phyloP scores from a whole-genome alignment of 2,888 invertebrate genomes.

The Pyrgus malvae region DNA sequence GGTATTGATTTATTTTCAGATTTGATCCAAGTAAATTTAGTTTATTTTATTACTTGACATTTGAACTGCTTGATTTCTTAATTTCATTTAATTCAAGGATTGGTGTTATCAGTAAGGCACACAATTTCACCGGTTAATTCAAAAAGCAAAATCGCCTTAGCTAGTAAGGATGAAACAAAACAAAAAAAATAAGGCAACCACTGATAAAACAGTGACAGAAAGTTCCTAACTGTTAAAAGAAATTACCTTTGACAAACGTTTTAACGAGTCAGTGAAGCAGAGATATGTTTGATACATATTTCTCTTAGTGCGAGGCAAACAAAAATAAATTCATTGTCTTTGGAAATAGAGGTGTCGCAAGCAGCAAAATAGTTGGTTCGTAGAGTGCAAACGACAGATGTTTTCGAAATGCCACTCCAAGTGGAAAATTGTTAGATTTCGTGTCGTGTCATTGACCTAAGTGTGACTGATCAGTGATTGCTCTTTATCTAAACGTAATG shows the following conservation, averaged over 20 bases:
- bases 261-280: constrained; percentile 54
- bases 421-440: constrained; percentile 74
- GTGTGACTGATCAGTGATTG: constrained; percentile 61
- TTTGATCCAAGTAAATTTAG: too few species aligned
- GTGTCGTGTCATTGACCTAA: constrained; percentile 60
- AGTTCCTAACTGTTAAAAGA: constrained; percentile 47
- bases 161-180: too few species aligned
- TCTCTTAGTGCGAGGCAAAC: constrained; percentile 19
- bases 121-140: too few species aligned
- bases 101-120: too few species aligned
- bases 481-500: constrained; percentile 11
- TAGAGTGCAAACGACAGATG: constrained; percentile 51
- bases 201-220: constrained; percentile 39
- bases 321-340: constrained; percentile 41
- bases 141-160: too few species aligned
- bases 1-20: too few species aligned
- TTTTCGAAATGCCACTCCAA: constrained; percentile 64
- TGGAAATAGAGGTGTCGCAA: constrained; percentile 40
- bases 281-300: constrained; percentile 34
- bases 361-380: constrained; percentile 35
- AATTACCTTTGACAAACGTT: constrained; percentile 57
- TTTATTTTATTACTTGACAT: too few species aligned
- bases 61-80: too few species aligned
- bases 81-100: too few species aligned
- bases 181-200: too few species aligned